Conservation (phyloP, 2,797 vertebrate genomes). For the Halcyon badia region DNA sequence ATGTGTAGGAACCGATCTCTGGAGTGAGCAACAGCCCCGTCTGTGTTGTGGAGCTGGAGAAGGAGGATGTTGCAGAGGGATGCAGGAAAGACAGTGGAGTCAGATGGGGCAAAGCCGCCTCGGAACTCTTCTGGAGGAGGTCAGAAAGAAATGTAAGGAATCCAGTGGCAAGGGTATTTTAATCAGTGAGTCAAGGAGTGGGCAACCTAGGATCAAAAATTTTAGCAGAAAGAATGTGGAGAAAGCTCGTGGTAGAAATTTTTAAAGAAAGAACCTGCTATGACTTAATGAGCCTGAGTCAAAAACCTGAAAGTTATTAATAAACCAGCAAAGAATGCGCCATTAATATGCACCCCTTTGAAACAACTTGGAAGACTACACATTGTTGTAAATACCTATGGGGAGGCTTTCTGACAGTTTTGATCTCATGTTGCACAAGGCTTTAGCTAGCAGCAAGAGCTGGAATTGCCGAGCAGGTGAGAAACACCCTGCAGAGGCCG, state of each 20-base stretch:
- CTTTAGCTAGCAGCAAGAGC: neutral
- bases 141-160: constrained; percentile 11
- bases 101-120: rapidly evolving
- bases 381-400: neutral
- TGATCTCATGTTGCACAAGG: neutral
- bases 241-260: neutral
- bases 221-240: neutral
- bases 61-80: neutral
- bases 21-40: neutral
- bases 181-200: neutral
- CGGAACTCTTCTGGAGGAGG: neutral
- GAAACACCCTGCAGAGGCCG: neutral
- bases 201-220: neutral
- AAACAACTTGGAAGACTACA: neutral
- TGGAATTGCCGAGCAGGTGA: constrained; percentile 7
- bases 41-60: neutral
- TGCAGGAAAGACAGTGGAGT: neutral
- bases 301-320: neutral
- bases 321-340: neutral
- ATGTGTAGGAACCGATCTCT: neutral
- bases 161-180: neutral
- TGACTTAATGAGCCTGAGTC: neutral
- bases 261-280: neutral
- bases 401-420: neutral
- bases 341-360: neutral